phyloP scores from a whole-genome alignment of 2,113 vertebrate species.

The Scortum barcoo region DNA sequence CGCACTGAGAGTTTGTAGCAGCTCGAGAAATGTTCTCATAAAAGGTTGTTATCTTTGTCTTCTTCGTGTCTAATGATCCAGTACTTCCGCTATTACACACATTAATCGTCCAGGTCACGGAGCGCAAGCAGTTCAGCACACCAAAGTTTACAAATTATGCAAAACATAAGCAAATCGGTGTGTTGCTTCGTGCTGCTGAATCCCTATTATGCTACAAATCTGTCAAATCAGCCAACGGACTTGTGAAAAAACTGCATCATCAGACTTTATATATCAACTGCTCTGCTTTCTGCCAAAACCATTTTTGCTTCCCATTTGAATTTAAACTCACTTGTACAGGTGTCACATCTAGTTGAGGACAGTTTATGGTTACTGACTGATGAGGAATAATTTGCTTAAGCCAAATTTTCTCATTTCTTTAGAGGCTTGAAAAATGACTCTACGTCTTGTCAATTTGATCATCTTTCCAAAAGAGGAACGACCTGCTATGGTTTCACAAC shows the following conservation, averaged over 20 bases:
- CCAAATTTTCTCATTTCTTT: neutral
- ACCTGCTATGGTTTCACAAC: neutral
- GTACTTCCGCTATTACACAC: conserved; percentile 26
- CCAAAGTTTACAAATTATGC: conserved; percentile 37
- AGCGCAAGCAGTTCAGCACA: conserved; percentile 31
- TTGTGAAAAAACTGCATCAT: conserved; percentile 4
- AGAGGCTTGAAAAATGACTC: conserved; percentile 3
- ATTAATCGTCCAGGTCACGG: neutral
- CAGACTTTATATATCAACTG: neutral
- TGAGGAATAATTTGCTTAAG: conserved; percentile 25
- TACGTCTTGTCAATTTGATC: neutral
- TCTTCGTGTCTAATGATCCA: conserved; percentile 43
- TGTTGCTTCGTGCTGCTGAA: conserved; percentile 15
- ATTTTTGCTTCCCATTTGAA: neutral
- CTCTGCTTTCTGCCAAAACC: neutral
- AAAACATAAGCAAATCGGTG: neutral
- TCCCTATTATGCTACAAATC: conserved; percentile 2
- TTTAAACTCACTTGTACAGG: conserved; percentile 7
- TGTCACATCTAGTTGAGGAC: conserved; percentile 10
- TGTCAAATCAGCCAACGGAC: neutral
- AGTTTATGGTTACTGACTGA: conserved; percentile 14
- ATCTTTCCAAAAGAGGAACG: conserved; percentile 13
- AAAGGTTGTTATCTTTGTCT: conserved; percentile 14
- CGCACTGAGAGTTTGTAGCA: conserved; percentile 36
- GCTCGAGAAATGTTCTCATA: conserved; percentile 22